These are phyloP conservation scores for Micropterix aruncella DNA, from an alignment of 2,888 invertebrate genomes.

Conservation along the genomic window DNA sequence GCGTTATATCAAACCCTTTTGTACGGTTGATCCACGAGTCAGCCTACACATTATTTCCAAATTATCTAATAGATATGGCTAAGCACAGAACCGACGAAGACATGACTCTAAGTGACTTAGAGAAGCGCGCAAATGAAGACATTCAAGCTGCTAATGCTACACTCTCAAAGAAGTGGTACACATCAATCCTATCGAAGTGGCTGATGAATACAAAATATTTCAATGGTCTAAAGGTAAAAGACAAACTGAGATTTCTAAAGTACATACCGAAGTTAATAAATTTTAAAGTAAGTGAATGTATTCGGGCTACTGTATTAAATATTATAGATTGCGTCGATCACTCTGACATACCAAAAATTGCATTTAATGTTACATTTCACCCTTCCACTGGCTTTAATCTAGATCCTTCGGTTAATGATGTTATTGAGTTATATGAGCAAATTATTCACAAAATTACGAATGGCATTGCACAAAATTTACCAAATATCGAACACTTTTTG, in stretches of 20 bases:
- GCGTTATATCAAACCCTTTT: slow-evolving; percentile 47
- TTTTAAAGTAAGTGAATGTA: slow-evolving; percentile 48
- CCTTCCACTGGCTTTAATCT: slow-evolving; percentile 37
- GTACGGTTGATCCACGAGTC: slow-evolving; percentile 42
- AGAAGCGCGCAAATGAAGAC: slow-evolving; percentile 23
- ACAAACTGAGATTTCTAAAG: slow-evolving; percentile 25
- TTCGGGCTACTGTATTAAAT: slow-evolving; percentile 50
- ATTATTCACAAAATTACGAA: slow-evolving; percentile 41
- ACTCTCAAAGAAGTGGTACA: slow-evolving; percentile 32
- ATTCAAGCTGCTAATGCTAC: slow-evolving; percentile 29
- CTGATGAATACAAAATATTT: slow-evolving; percentile 34
- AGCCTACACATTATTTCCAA: slow-evolving; percentile 36
- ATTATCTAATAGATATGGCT: slow-evolving; percentile 34
- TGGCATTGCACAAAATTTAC: slow-evolving; percentile 24
- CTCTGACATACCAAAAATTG: slow-evolving; percentile 44
- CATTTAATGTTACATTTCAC: slow-evolving; percentile 39
- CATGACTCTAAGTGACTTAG: slow-evolving; percentile 24
- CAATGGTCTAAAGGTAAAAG: slow-evolving; percentile 25
- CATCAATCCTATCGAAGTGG: slow-evolving; percentile 26
- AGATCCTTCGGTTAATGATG: slow-evolving; percentile 40
- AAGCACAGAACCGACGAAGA: slow-evolving; percentile 30
- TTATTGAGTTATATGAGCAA: slow-evolving; percentile 41
- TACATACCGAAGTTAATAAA: slow-evolving; percentile 34
- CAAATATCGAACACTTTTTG: slow-evolving; percentile 22
- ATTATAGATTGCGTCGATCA: slow-evolving; percentile 41